Percentiles rank a stretch among this genome's conserved stretches.
Evolutionary conservation across 2,113 vertebrate genomes (phyloP).

Genomic region (Xenopus borealis): DNA sequence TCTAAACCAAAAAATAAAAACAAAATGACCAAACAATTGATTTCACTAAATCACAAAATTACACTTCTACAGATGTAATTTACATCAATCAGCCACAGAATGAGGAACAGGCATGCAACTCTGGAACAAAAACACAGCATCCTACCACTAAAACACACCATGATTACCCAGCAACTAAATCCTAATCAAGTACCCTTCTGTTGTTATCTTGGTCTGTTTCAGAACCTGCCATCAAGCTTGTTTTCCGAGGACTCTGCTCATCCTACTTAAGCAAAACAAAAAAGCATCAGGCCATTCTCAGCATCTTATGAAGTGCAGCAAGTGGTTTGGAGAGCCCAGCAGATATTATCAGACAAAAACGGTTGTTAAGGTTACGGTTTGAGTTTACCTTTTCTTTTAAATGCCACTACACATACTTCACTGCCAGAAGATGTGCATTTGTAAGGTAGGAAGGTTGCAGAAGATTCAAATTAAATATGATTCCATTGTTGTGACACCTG

Average conservation of each 20-base stretch:
- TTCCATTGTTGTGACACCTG: no score
- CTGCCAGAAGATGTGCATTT: not conserved
- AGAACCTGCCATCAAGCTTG: constrained; percentile 55
- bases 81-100: constrained; percentile 1
- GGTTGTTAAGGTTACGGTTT: constrained; percentile 29
- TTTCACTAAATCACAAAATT: not conserved
- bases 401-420: not conserved
- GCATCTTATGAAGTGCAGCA: constrained; percentile 25
- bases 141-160: constrained; percentile 12
- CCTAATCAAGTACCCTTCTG: constrained; percentile 53
- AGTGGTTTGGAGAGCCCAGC: constrained; percentile 35
- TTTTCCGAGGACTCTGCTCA: constrained; percentile 55
- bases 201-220: constrained; percentile 58
- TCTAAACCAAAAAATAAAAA: no score
- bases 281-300: constrained; percentile 54
- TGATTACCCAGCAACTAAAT: constrained; percentile 35
- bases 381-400: constrained; percentile 25
- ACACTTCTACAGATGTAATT: constrained; percentile 7
- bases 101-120: constrained; percentile 31
- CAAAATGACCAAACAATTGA: no score
- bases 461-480: no score
- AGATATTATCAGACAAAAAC: constrained; percentile 36
- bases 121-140: constrained; percentile 19
- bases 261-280: constrained; percentile 65
- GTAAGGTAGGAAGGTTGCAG: not conserved